Evolutionary conservation across 1,140 invertebrate species (phyloP).

Genomic region (Tetramorium parvispinum): DNA sequence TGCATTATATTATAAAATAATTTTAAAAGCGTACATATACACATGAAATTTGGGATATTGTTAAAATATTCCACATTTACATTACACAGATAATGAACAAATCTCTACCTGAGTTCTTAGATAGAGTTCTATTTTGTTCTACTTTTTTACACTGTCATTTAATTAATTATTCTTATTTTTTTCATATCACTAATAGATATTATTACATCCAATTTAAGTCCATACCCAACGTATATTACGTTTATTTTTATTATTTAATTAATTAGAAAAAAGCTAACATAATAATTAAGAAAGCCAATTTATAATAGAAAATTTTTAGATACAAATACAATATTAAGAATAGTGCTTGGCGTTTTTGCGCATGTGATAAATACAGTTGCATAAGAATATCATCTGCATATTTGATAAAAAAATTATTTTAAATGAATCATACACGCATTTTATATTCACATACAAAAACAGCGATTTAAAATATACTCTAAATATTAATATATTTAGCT

Average conservation of each 20-base stretch:
- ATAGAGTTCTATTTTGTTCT: neutral
- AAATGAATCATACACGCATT: neutral
- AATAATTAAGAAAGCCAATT: neutral
- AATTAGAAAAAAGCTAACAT: neutral
- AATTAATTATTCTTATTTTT: neutral
- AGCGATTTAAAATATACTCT: neutral
- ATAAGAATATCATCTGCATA: neutral
- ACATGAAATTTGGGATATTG: neutral
- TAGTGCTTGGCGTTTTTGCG: neutral
- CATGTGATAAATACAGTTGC: neutral
- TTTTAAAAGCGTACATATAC: neutral
- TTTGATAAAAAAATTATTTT: slow-evolving; percentile 18
- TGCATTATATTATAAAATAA: neutral
- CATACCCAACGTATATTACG: neutral
- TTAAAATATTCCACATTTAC: neutral
- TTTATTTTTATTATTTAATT: neutral
- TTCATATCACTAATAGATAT: neutral
- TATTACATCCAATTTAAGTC: neutral
- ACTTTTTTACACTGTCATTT: neutral
- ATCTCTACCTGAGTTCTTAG: too few relatives aligned
- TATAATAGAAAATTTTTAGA: neutral
- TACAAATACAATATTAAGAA: neutral
- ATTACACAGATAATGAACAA: too few relatives aligned
- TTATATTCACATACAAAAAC: neutral
- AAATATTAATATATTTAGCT: neutral